phyloP scores from a whole-genome alignment of 2,113 vertebrate species.

The Eurystomus gularis region DNA sequence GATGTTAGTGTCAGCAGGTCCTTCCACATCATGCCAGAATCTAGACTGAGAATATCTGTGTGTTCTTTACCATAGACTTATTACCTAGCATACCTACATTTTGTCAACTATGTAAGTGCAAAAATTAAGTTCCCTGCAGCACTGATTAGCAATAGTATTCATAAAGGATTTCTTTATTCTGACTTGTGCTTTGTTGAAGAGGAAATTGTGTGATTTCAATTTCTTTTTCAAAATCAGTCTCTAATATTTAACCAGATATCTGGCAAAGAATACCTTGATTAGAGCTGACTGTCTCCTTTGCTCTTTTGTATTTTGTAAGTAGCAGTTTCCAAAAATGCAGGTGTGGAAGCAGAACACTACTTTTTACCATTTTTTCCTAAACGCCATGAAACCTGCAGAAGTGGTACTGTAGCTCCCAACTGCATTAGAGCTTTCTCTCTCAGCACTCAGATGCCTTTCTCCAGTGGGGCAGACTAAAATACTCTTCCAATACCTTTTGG shows the following conservation, averaged over 20 bases:
- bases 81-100: background rate
- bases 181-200: background rate
- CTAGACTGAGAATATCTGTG: background rate
- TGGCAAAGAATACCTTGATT: background rate
- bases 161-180: background rate
- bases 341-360: background rate
- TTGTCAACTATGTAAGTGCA: background rate
- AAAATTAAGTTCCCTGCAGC: background rate
- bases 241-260: background rate
- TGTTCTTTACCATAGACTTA: background rate
- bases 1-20: background rate
- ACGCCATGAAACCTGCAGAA: background rate
- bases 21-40: background rate
- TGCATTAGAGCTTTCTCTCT: background rate
- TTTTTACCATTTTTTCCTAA: background rate
- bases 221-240: background rate
- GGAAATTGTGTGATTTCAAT: background rate
- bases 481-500: conserved; percentile 4
- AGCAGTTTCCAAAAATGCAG: background rate
- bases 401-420: background rate
- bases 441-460: background rate
- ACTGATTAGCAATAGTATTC: background rate
- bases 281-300: background rate
- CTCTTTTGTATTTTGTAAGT: background rate
- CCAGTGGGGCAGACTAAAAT: background rate